Percentiles rank a stretch among this genome's conserved stretches.
phyloP scores from a whole-genome alignment of 2,888 invertebrate species.

The Melanostoma mellinum region DNA sequence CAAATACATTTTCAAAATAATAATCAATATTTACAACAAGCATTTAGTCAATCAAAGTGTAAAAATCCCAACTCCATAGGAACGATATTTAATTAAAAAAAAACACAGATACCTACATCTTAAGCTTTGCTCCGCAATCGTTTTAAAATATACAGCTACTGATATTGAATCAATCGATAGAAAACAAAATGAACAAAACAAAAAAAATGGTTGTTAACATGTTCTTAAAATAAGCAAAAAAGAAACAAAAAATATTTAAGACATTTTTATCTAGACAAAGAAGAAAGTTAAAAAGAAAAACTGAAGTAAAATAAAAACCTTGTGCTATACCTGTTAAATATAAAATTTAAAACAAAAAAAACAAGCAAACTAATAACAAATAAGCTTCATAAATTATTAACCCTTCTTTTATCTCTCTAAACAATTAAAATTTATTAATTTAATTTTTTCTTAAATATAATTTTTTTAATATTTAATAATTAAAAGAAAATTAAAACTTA shows the following conservation, averaged over 20 bases:
- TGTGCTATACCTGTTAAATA: constrained; percentile 64
- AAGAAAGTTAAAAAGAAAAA: constrained; percentile 58
- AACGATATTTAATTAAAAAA: constrained; percentile 32
- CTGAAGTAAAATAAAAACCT: constrained; percentile 74
- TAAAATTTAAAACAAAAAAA: constrained; percentile 54
- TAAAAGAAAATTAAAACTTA: constrained; percentile 76
- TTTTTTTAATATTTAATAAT: constrained; percentile 31
- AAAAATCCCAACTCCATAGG: neutral
- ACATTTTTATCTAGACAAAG: constrained; percentile 72
- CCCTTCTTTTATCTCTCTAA: constrained; percentile 58
- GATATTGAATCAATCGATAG: constrained; percentile 47
- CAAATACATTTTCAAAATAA: constrained; percentile 27
- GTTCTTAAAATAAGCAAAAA: constrained; percentile 60
- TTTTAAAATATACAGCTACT: constrained; percentile 22
- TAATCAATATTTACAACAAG: constrained; percentile 56
- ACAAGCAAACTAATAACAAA: constrained; percentile 67
- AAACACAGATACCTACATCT: constrained; percentile 16
- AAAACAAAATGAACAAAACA: constrained; percentile 12
- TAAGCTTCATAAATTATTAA: constrained; percentile 73
- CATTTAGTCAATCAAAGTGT: constrained; percentile 61
- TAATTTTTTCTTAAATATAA: constrained; percentile 72
- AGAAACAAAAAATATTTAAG: constrained; percentile 59
- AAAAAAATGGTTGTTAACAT: constrained; percentile 60
- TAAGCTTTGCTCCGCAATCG: constrained; percentile 56
- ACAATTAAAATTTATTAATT: constrained; percentile 61